Evolutionary conservation across 2,113 vertebrate species (phyloP), one percentile per base, ranked within the genome.

Genomic region (Dromaius novaehollandiae): DNA sequence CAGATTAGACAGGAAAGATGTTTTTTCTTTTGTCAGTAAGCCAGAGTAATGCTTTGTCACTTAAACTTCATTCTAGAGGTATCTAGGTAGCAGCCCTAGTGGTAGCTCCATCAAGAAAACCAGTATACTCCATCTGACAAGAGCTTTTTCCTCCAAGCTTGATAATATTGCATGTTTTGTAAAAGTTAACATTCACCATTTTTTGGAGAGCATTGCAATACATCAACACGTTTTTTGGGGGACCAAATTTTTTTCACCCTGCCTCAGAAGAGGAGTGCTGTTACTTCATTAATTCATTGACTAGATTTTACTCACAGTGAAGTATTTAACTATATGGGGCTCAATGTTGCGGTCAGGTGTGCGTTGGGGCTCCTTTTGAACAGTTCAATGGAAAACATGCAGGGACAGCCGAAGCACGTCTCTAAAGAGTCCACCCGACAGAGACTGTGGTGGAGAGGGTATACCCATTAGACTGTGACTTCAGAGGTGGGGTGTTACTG

Each of bases 1-100:
- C 55, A 73, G 87, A 86, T 95, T 95, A 91, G 42, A 42, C 13
- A 82, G 91, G 69, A 75, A 95, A 89, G 77, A 84, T 32, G 46
- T 63, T 86, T 88, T 64, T 74, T 58, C 6, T 89, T 90, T 64
- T 80, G 50, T 83, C 81, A 90, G 50, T 38, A 76, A 96, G 53
- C 50, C 40, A 69, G 44, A 20, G 55, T 63, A 88, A 79, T 60
- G 28, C 53, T 89, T 95, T 79, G 61, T 38, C 75, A 50, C 69
- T 73, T 86, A 91, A 79, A 91, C 88, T 88, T 88, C 88, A 46
- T 83, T 84, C 84, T 86, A 26, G 32, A 61, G 25, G 70, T 69
- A 55, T n/a, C 63, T 63, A 34, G 60, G 36, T 76, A 84, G 73
- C 69, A 74, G 16, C 69, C 66, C 68, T 60, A 32, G 68, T 13